Percentiles rank a stretch among this genome's conserved stretches.
Conservation (phyloP, 1,140 invertebrate species). For the Oppia nitens region DNA sequence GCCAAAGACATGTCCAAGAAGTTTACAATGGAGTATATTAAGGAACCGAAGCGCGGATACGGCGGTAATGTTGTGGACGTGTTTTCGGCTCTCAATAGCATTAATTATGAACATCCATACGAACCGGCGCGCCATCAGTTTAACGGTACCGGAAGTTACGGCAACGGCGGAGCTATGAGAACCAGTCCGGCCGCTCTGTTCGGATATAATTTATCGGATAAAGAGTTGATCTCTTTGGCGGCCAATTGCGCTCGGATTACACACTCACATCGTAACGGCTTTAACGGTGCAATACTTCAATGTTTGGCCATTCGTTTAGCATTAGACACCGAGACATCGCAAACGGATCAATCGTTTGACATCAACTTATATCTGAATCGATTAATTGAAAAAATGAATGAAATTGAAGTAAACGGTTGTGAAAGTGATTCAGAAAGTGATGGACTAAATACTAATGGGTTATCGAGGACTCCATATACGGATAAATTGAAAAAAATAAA, state of each 20-base stretch:
- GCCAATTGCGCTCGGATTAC: slow-evolving; percentile 41
- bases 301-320: slow-evolving; percentile 28
- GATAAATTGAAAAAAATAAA: slow-evolving; percentile 26
- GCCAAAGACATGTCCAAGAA: slow-evolving; percentile 30
- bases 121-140: slow-evolving; percentile 49
- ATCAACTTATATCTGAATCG: slow-evolving; percentile 24
- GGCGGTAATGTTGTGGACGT: slow-evolving; percentile 42
- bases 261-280: slow-evolving; percentile 43
- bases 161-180: slow-evolving; percentile 58
- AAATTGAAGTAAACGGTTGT: slow-evolving; percentile 36
- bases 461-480: slow-evolving; percentile 21
- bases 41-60: slow-evolving; percentile 46
- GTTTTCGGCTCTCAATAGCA: slow-evolving; percentile 40
- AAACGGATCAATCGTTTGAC: slow-evolving; percentile 21
- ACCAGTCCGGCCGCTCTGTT: slow-evolving; percentile 50
- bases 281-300: slow-evolving; percentile 50
- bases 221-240: slow-evolving; percentile 21
- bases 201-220: slow-evolving; percentile 29
- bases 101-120: slow-evolving; percentile 41
- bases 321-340: slow-evolving; percentile 19
- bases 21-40: slow-evolving; percentile 47
- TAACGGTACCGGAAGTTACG: slow-evolving; percentile 50
- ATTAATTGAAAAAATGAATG: slow-evolving; percentile 40
- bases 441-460: not conserved
- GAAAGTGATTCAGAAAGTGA: slow-evolving; percentile 26